Evolutionary conservation across 2,113 vertebrate genomes (phyloP).

Genomic region (Sus scrofa): DNA sequence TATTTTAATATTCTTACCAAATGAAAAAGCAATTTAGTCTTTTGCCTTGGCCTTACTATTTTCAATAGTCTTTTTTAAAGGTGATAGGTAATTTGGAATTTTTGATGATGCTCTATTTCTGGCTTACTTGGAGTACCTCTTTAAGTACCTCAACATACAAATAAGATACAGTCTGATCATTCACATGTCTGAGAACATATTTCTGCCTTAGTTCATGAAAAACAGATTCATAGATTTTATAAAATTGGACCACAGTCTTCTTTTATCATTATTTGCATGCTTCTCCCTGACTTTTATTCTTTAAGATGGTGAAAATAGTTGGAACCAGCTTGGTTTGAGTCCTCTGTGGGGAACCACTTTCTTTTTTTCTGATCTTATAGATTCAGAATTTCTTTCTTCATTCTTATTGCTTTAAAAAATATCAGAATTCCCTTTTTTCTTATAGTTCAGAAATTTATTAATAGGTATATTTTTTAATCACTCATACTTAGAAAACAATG

Average conservation of each 20-base stretch:
- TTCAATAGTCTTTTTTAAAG: not conserved
- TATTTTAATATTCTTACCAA: not conserved
- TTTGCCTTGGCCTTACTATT: not conserved
- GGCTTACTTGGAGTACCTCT: not conserved
- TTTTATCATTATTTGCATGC: not conserved
- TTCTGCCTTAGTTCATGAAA: conserved; percentile 28
- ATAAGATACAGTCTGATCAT: not conserved
- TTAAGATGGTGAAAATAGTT: not conserved
- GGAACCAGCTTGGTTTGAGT: not conserved
- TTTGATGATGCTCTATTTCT: not conserved
- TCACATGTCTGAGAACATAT: not conserved
- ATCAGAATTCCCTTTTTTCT: not conserved
- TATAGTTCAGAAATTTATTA: not conserved
- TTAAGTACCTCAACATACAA: not conserved
- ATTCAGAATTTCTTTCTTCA: not conserved
- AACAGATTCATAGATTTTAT: not conserved
- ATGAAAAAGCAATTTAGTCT: not conserved
- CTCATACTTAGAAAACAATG: not conserved
- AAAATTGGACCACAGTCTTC: not conserved
- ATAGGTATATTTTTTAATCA: not conserved
- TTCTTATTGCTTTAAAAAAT: not conserved
- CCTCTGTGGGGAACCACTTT: not conserved
- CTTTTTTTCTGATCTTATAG: not conserved
- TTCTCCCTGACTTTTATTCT: not conserved
- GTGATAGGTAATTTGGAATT: not conserved